phyloP scores from a whole-genome alignment of 2,888 invertebrate species.

The Agonopterix subpropinquella region DNA sequence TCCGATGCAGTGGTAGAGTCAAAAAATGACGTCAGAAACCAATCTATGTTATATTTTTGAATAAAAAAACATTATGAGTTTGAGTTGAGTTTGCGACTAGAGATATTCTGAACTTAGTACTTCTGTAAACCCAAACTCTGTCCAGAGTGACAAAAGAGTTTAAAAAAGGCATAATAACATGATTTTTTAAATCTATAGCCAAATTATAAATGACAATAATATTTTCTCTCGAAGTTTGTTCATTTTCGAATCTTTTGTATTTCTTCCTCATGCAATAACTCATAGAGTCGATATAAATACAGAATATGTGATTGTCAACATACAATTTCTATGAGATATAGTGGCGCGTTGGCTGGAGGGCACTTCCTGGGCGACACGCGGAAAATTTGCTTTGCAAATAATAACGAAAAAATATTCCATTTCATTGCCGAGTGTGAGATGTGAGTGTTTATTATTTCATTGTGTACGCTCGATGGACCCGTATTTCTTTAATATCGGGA shows the following conservation, averaged over 20 bases:
- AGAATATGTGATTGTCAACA: not conserved
- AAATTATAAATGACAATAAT: too few relatives aligned
- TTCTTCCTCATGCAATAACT: not conserved
- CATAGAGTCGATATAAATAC: not conserved
- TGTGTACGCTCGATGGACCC: conserved; percentile 3
- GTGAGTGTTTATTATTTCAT: conserved; percentile 19
- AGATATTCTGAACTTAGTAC: too few relatives aligned
- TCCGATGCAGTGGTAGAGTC: too few relatives aligned
- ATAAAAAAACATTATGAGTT: too few relatives aligned
- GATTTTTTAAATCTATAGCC: too few relatives aligned
- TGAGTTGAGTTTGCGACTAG: too few relatives aligned
- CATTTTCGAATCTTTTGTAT: not conserved
- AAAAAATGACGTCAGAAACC: too few relatives aligned
- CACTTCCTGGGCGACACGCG: conserved; percentile 7
- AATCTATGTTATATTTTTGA: too few relatives aligned
- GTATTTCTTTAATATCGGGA: conserved; percentile 8
- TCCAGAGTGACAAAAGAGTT: too few relatives aligned
- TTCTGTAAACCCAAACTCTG: too few relatives aligned
- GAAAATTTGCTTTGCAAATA: conserved; percentile 17
- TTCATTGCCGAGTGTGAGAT: conserved; percentile 12
- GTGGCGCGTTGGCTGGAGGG: not conserved
- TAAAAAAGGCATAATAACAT: too few relatives aligned
- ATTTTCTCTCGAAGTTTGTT: too few relatives aligned
- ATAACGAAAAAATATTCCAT: conserved; percentile 15
- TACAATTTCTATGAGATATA: conserved; percentile 3